A percentile compares a stretch with the other conserved stretches of the same genome.
phyloP scores from a whole-genome alignment of 37 sponge, comb jelly and placozoan species.

The Oscarella lobularis region DNA sequence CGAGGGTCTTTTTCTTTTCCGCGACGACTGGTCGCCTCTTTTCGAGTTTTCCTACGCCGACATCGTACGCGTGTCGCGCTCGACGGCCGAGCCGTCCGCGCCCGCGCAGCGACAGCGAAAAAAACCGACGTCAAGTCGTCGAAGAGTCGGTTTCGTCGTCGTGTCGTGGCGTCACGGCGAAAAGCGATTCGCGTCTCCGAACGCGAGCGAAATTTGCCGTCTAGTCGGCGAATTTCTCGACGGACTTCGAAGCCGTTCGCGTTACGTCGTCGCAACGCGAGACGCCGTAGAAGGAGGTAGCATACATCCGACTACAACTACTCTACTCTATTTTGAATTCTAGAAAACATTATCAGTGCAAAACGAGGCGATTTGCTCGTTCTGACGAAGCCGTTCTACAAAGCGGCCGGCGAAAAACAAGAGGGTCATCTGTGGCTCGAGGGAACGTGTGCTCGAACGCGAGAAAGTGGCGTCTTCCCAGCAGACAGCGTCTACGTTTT shows the following conservation, averaged over 20 bases:
- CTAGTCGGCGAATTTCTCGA: not conserved
- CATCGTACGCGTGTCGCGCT: not conserved
- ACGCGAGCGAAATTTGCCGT: not conserved
- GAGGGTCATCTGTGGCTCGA: too few relatives aligned
- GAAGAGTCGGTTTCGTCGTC: not conserved
- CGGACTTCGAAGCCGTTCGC: not conserved
- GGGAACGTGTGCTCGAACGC: not conserved
- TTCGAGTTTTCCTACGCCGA: not conserved
- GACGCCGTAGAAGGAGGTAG: not conserved
- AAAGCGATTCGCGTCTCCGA: not conserved
- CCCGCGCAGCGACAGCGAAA: too few relatives aligned
- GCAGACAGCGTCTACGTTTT: not conserved
- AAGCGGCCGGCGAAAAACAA: not conserved
- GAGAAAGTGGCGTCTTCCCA: not conserved
- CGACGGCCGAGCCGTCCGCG: not conserved
- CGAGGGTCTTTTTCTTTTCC: not conserved
- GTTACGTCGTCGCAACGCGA: not conserved
- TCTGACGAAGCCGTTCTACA: not conserved
- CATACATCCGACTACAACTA: too few relatives aligned
- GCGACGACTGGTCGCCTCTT: not conserved
- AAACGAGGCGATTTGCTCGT: not conserved
- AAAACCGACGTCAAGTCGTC: too few relatives aligned
- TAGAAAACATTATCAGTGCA: not conserved
- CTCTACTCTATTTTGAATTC: not conserved
- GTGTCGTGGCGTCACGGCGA: not conserved